phyloP scores from a whole-genome alignment of 2,797 vertebrate genomes.

The Artibeus lituratus region DNA sequence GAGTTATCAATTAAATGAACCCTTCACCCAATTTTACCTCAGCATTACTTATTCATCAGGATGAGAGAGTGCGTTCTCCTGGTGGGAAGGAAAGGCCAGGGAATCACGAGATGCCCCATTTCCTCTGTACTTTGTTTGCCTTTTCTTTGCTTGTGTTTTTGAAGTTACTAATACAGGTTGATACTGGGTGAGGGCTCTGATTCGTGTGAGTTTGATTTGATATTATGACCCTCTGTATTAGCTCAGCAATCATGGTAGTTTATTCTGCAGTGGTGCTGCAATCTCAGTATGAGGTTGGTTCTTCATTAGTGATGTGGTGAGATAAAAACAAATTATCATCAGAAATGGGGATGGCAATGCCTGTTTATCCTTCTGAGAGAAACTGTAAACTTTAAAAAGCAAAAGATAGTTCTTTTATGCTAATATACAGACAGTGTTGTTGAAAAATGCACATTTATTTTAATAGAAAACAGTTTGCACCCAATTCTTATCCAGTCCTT shows the following conservation, averaged over 20 bases:
- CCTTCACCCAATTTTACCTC: neutral
- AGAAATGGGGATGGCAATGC: neutral
- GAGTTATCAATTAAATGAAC: neutral
- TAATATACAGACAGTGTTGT: neutral
- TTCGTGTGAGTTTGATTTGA: neutral
- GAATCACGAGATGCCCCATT: neutral
- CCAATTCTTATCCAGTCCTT: neutral
- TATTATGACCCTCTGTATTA: neutral
- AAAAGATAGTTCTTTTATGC: neutral
- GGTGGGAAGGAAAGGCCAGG: neutral
- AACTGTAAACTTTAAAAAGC: neutral
- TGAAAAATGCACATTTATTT: neutral
- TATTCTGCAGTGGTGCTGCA: neutral
- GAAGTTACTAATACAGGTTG: neutral
- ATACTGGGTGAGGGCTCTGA: neutral
- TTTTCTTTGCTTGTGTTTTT: neutral
- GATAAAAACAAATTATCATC: slow-evolving; percentile 8
- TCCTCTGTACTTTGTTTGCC: neutral
- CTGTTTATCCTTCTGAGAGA: neutral
- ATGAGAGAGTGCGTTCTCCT: neutral
- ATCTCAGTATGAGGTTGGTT: neutral
- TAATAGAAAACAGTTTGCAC: neutral
- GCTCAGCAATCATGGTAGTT: neutral
- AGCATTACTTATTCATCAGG: neutral
- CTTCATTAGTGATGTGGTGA: neutral